Conservation (phyloP, 2,888 invertebrate genomes). For the Baronia brevicornis region DNA sequence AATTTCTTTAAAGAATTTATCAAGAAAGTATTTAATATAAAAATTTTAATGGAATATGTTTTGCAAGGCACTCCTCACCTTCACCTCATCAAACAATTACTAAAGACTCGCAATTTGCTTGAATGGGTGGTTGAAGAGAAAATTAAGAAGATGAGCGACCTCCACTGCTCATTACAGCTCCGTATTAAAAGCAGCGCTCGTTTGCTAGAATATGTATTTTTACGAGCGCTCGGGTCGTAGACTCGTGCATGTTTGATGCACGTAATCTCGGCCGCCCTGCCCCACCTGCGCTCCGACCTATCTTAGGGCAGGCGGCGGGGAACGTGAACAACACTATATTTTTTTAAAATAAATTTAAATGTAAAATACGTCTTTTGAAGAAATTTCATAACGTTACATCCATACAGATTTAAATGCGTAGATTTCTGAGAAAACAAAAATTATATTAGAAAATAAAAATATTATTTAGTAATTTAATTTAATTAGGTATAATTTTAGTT, state of each 20-base stretch:
- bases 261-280: constrained; percentile 56
- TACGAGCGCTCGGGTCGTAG: constrained; percentile 54
- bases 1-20: too few species aligned
- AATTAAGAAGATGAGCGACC: constrained; percentile 67
- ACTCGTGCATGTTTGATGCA: constrained; percentile 67
- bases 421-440: too few species aligned
- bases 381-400: too few species aligned
- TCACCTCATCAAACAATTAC: constrained; percentile 48
- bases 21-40: too few species aligned
- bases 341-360: too few species aligned
- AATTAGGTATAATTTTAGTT: too few species aligned
- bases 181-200: constrained; percentile 66
- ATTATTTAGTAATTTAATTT: too few species aligned
- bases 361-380: too few species aligned
- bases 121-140: constrained; percentile 57
- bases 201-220: constrained; percentile 73
- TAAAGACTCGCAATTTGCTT: constrained; percentile 50
- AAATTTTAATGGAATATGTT: too few species aligned
- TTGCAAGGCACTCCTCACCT: constrained; percentile 27
- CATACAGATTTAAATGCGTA: too few species aligned
- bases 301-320: constrained; percentile 1
- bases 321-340: neutral
- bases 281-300: constrained; percentile 24
- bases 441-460: too few species aligned
- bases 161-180: constrained; percentile 59